These are phyloP conservation scores for Sipha flava DNA, from an alignment of 1,140 invertebrate species.

Conservation along the genomic window DNA sequence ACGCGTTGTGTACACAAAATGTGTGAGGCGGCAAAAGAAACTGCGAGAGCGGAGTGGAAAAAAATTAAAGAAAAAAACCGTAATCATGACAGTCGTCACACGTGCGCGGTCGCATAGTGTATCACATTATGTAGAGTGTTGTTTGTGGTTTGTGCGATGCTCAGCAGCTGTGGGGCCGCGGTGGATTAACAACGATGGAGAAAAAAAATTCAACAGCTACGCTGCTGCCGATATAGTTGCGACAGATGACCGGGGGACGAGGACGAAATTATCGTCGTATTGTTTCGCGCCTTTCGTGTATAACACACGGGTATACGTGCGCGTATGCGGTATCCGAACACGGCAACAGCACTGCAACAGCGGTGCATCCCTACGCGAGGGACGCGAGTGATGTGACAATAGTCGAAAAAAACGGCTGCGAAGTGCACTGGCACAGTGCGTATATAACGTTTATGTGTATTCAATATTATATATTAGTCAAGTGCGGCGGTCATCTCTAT, in stretches of 20 bases:
- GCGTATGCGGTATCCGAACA: not conserved
- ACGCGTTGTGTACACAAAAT: not conserved
- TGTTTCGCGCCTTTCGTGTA: not conserved
- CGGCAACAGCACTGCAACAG: not conserved
- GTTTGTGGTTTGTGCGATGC: not conserved
- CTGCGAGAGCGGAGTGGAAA: no score
- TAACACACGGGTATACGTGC: no score
- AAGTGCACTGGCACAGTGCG: not conserved
- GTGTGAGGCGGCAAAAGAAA: not conserved
- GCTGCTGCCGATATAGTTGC: no score
- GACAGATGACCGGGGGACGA: slow-evolving; percentile 21
- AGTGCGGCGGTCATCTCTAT: not conserved
- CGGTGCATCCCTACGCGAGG: not conserved
- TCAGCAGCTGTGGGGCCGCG: not conserved
- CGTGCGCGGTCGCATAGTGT: not conserved
- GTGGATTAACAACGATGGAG: not conserved
- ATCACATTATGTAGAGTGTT: not conserved
- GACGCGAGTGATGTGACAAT: not conserved
- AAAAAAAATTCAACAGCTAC: not conserved
- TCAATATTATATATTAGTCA: no score
- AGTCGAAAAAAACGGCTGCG: not conserved
- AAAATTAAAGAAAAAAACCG: not conserved
- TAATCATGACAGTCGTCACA: not conserved
- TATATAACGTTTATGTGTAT: no score
- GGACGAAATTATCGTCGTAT: slow-evolving; percentile 22